phyloP scores from a whole-genome alignment of 2,888 invertebrate species.

The Cataglyphis altisquamis region DNA sequence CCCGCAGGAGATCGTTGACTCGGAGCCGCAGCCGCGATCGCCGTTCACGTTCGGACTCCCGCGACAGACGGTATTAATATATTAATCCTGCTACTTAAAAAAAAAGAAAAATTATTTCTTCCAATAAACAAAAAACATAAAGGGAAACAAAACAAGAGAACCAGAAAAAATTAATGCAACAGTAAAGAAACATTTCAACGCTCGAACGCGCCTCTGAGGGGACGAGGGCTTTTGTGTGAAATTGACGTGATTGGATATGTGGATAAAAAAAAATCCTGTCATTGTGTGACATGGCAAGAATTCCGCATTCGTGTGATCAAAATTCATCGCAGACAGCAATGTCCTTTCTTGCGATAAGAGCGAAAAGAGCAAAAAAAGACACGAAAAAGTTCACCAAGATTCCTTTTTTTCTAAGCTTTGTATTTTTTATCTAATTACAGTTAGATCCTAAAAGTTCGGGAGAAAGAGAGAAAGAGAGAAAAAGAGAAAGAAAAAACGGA shows the following conservation, averaged over 20 bases:
- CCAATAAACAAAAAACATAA: not conserved
- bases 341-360: conserved; percentile 23
- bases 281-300: not conserved
- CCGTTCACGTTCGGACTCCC: conserved; percentile 85
- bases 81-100: conserved; percentile 53
- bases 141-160: conserved; percentile 13
- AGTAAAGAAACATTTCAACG: not conserved
- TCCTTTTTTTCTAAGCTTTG: conserved; percentile 59
- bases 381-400: not conserved
- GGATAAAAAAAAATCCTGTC: conserved; percentile 9
- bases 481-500: conserved; percentile 71
- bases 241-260: not conserved
- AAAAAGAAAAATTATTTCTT: conserved; percentile 25
- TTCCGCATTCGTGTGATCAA: not conserved
- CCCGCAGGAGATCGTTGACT: conserved; percentile 83
- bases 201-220: not conserved
- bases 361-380: conserved; percentile 14
- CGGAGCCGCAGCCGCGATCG: conserved; percentile 85
- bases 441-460: conserved; percentile 78
- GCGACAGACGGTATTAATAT: conserved; percentile 84
- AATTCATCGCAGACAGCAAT: conserved; percentile 5
- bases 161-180: not conserved
- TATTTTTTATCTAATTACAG: conserved; percentile 79
- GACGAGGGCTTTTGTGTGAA: conserved; percentile 4
- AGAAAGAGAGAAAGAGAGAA: conserved; percentile 72